Evolutionary conservation across 2,888 invertebrate species (phyloP).

Genomic region (Caenorhabditis sp.): DNA sequence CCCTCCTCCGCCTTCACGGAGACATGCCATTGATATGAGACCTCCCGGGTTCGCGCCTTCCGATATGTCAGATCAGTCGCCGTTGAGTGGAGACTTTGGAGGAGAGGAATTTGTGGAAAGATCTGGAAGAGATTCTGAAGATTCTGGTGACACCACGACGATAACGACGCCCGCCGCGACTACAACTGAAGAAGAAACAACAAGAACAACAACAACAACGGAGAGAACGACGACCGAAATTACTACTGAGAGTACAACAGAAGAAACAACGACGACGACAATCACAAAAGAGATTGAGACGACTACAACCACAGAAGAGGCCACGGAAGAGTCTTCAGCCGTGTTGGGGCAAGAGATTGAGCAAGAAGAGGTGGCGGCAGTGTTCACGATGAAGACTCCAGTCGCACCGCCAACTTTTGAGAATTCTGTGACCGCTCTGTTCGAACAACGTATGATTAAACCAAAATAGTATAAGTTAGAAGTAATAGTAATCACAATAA

Average conservation of each 20-base stretch:
- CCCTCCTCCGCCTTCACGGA: conserved; percentile 29
- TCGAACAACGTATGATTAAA: conserved; percentile 7
- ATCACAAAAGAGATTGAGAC: neutral
- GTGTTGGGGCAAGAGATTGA: conserved; percentile 22
- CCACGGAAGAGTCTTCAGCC: neutral
- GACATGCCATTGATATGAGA: conserved; percentile 27
- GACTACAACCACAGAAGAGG: neutral
- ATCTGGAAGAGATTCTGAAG: conserved; percentile 38
- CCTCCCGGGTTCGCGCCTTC: conserved; percentile 45
- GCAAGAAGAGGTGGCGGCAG: conserved; percentile 15
- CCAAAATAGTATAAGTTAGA: neutral
- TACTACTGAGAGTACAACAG: conserved; percentile 8
- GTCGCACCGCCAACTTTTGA: conserved; percentile 39
- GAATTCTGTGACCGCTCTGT: conserved; percentile 32
- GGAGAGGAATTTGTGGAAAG: conserved; percentile 18
- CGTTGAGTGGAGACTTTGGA: conserved; percentile 55
- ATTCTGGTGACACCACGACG: conserved; percentile 6
- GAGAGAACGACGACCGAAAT: conserved; percentile 7
- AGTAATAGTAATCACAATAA: too few species aligned
- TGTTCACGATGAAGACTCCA: conserved; percentile 33
- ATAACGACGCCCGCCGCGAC: conserved; percentile 8
- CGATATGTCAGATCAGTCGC: conserved; percentile 26
- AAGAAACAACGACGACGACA: conserved; percentile 1
- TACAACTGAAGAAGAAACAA: conserved; percentile 4
- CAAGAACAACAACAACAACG: neutral